Conservation (phyloP, 2,888 invertebrate genomes). For the Odontothrips loti region DNA sequence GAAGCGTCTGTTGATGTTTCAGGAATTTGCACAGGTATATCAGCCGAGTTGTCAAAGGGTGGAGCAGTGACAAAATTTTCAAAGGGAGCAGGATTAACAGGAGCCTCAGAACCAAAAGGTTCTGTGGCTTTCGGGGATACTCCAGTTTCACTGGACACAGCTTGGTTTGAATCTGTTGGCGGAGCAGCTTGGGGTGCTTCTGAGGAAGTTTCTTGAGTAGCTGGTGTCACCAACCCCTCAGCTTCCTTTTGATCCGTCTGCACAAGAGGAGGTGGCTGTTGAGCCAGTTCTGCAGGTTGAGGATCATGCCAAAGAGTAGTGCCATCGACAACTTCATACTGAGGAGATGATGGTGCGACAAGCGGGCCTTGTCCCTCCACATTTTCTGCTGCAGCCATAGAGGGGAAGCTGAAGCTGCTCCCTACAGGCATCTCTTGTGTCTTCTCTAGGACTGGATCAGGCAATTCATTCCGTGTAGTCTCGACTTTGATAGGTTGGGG, state of each 20-base stretch:
- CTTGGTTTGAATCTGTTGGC: neutral
- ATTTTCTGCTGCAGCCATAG: neutral
- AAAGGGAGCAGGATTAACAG: neutral
- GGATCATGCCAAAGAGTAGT: neutral
- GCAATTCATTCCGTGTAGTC: neutral
- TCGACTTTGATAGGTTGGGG: neutral
- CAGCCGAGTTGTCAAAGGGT: neutral
- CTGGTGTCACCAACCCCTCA: neutral
- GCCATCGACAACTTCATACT: neutral
- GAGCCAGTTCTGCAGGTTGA: neutral
- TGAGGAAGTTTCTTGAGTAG: neutral
- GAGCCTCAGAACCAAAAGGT: neutral
- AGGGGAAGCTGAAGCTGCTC: neutral
- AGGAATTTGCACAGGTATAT: neutral
- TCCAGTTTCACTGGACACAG: neutral
- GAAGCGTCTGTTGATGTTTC: neutral
- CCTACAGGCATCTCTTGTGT: neutral
- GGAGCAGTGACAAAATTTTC: neutral
- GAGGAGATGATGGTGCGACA: neutral
- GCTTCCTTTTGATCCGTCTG: neutral
- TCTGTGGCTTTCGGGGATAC: neutral
- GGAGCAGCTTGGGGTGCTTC: neutral
- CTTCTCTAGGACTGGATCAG: neutral
- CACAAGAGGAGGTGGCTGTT: neutral
- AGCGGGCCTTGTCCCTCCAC: neutral